Evolutionary conservation across 2,888 invertebrate species (phyloP).

Genomic region (Drosophila hawaiiensis): DNA sequence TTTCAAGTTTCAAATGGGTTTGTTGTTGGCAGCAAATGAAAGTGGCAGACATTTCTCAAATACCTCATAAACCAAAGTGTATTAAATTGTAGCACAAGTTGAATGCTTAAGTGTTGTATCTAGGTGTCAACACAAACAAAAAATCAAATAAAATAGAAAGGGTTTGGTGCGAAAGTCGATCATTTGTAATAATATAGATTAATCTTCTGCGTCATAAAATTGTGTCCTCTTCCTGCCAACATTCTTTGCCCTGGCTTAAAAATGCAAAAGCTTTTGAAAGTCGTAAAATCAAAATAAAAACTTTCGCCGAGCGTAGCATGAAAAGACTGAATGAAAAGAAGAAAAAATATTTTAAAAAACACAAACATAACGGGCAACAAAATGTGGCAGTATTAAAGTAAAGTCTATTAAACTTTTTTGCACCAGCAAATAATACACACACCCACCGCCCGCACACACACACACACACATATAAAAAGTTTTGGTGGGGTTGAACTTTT

Average conservation of each 20-base stretch:
- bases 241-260: constrained; percentile 29
- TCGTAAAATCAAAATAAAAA: constrained; percentile 76
- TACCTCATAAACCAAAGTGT: constrained; percentile 16
- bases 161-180: constrained; percentile 5
- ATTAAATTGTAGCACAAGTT: not conserved
- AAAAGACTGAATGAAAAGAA: not conserved
- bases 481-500: constrained; percentile 38
- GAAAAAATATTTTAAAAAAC: not conserved
- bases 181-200: constrained; percentile 34
- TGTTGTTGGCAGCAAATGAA: constrained; percentile 8
- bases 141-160: not conserved
- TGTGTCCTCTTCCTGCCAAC: constrained; percentile 10
- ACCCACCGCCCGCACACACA: not conserved
- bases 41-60: constrained; percentile 15
- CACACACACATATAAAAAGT: constrained; percentile 29
- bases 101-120: not conserved
- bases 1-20: constrained; percentile 58
- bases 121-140: constrained; percentile 7
- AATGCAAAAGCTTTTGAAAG: constrained; percentile 50
- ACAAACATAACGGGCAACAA: constrained; percentile 4
- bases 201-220: constrained; percentile 14
- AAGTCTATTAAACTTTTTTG: constrained; percentile 75
- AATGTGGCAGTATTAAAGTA: constrained; percentile 67
- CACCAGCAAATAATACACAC: constrained; percentile 1
- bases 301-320: constrained; percentile 43